Evolutionary conservation across 2,888 invertebrate species (phyloP).

Genomic region (Dynastes maya): DNA sequence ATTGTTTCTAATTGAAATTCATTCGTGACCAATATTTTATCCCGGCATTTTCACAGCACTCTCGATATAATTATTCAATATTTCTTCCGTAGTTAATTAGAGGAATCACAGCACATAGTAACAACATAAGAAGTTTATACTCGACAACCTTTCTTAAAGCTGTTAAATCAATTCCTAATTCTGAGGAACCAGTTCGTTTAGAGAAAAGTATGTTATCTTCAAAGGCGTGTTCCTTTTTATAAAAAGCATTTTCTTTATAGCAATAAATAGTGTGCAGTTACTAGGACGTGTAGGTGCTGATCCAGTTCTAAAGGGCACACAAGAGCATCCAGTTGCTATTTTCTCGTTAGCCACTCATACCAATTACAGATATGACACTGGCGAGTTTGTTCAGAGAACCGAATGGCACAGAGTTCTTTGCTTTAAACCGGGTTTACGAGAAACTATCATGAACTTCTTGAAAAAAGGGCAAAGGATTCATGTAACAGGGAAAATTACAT

Average conservation of each 20-base stretch:
- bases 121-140: constrained; percentile 6
- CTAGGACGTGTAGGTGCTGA: constrained; percentile 92
- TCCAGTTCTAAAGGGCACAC: constrained; percentile 87
- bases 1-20: too few species aligned
- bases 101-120: neutral
- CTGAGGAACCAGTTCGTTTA: constrained; percentile 64
- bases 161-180: constrained; percentile 55
- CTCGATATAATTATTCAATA: neutral
- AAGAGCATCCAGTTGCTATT: constrained; percentile 88
- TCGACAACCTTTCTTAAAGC: constrained; percentile 1
- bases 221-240: neutral
- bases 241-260: constrained; percentile 68
- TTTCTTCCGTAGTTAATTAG: constrained; percentile 16
- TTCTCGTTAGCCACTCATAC: constrained; percentile 93
- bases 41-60: neutral
- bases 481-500: constrained; percentile 86
- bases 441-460: constrained; percentile 83
- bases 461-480: constrained; percentile 90
- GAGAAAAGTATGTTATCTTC: constrained; percentile 65
- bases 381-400: constrained; percentile 87
- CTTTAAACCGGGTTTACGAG: constrained; percentile 88
- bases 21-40: too few species aligned
- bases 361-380: constrained; percentile 86
- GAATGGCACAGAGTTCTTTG: constrained; percentile 94
- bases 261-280: constrained; percentile 88